These are phyloP conservation scores for Albula glossodonta DNA, from an alignment of 2,113 vertebrate genomes.

Conservation along the genomic window DNA sequence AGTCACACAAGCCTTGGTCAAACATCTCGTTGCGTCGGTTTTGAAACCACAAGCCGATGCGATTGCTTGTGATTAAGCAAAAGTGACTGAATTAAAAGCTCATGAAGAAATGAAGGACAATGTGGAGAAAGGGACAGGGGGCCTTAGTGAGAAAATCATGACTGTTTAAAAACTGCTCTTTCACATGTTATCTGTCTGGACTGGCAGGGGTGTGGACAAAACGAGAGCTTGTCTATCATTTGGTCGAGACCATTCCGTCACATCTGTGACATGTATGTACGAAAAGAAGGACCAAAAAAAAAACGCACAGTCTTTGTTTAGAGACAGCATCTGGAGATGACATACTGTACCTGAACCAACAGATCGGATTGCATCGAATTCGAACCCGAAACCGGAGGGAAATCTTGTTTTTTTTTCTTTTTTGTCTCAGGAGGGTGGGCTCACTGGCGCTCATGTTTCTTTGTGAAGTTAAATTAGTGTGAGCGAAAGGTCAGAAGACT, in stretches of 20 bases:
- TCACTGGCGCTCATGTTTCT: constrained; percentile 32
- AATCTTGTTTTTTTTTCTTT: constrained; percentile 41
- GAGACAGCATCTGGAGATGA: background rate
- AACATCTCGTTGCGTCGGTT: background rate
- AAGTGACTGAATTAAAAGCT: background rate
- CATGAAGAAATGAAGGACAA: background rate
- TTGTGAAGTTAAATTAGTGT: constrained; percentile 36
- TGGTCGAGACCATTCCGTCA: background rate
- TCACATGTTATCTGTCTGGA: background rate
- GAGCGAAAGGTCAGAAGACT: constrained; percentile 37
- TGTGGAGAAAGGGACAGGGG: background rate
- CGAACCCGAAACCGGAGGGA: constrained; percentile 27
- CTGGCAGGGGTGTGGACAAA: background rate
- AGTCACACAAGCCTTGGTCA: background rate
- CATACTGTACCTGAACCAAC: background rate
- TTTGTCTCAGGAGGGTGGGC: constrained; percentile 33
- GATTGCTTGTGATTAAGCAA: background rate
- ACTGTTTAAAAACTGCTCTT: background rate
- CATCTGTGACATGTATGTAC: background rate
- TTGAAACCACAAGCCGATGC: constrained; percentile 1
- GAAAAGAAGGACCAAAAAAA: background rate
- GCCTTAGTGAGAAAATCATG: background rate
- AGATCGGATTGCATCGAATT: background rate
- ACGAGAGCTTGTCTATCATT: background rate
- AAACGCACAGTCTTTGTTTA: background rate